phyloP scores from a whole-genome alignment of 1,140 invertebrate species.

The Rhagoletis pomonella region DNA sequence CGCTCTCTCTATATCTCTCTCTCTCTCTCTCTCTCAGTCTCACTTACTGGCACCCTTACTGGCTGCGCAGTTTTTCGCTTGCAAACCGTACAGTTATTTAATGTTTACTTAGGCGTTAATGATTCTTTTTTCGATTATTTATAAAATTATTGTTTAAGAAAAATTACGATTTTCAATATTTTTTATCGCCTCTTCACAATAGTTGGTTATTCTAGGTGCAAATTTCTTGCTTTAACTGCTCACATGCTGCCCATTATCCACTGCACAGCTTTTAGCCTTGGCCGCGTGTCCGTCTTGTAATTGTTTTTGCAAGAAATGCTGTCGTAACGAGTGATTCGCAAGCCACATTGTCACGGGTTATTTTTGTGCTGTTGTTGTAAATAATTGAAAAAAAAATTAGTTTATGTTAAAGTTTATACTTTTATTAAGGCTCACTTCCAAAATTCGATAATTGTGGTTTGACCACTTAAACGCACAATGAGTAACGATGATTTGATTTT shows the following conservation, averaged over 20 bases:
- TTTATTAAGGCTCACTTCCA: too few relatives aligned
- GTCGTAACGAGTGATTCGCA: background rate
- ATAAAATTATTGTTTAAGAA: background rate
- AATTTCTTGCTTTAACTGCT: conserved; percentile 4
- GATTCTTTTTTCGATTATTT: background rate
- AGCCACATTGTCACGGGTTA: conserved; percentile 39
- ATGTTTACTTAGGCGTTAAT: too few relatives aligned
- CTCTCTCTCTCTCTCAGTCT: background rate
- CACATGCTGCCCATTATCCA: background rate
- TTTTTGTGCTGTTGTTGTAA: background rate
- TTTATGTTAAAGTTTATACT: too few relatives aligned
- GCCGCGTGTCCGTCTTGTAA: conserved; percentile 39
- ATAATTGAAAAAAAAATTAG: background rate
- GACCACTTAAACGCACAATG: too few relatives aligned
- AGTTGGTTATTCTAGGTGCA: background rate
- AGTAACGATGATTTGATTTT: too few relatives aligned
- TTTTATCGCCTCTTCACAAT: background rate
- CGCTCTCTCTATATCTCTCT: background rate
- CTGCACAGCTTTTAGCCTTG: conserved; percentile 16
- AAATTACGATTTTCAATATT: background rate
- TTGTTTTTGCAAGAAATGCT: conserved; percentile 20
- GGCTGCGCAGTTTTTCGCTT: too few relatives aligned
- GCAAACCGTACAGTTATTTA: too few relatives aligned
- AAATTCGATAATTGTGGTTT: too few relatives aligned
- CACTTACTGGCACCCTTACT: too few relatives aligned